Evolutionary conservation across 2,797 vertebrate species (phyloP), one percentile per base, ranked within the genome.

Genomic region (Sardinella longiceps): DNA sequence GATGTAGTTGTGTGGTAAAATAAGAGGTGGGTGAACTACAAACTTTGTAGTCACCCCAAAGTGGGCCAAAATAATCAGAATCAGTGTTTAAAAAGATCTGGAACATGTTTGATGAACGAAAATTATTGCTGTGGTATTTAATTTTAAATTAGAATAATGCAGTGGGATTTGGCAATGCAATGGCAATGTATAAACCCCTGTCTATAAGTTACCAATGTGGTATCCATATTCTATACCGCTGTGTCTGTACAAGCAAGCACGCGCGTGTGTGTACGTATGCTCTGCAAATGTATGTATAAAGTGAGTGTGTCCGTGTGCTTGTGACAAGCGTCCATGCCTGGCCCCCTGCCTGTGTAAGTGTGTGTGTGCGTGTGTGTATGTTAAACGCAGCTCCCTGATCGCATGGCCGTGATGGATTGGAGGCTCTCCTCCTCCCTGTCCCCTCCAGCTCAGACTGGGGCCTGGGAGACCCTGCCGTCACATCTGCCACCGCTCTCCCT

Each of bases 401-500:
- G 15, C 51, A 43, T 81, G 58, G 81, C 85, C 82, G 91, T 92
- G 90, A 92, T 91, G 86, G 82, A 92, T 90, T 74, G 81, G 53
- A 86, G 81, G 82, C 53, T 88, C 88, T 88, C 66, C 83, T 80
- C 85, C 56, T 82, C 85, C 66, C 15, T 74, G 66, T 74, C 66
- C 66, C 66, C 43, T 50, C n/a, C 80, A 81, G 37, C 25, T 58
- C 83, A 87, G 84, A 87, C 89, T 74, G 80, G 46, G 46, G 88
- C 81, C 63, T 81, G 82, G 39, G 81, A 81, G 87, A 85, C 88
- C 89, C 91, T 94, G 93, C 95, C 92, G 90, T 94, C 93, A 95
- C 95, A 95, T 95, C 94, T 95, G 94, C 93, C 93, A 92, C 91
- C 81, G 86, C 84, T 87, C 85, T 95, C 94, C 94, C 92, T 80